Evolutionary conservation across 1,140 invertebrate genomes (phyloP).

Genomic region (Zaprionus capensis): DNA sequence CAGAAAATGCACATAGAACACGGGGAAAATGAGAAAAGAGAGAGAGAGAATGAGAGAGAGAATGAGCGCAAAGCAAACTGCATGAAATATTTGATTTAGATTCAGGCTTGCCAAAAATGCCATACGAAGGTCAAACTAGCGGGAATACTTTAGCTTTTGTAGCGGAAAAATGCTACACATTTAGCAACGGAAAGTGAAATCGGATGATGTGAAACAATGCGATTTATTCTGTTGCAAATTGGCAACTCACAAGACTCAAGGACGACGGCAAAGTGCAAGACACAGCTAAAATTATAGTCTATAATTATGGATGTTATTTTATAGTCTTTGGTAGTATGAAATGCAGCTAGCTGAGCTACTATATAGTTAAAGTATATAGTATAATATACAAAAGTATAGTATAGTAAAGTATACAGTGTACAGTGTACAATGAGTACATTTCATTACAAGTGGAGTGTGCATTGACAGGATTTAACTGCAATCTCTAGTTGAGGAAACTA

Average conservation of each 20-base stretch:
- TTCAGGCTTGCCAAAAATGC: neutral
- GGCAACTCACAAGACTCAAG: neutral
- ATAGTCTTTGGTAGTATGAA: too few species aligned
- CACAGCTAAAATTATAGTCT: too few species aligned
- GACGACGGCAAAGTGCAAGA: too few species aligned
- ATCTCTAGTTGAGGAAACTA: neutral
- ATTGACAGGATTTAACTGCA: neutral
- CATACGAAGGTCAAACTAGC: slow-evolving; percentile 14
- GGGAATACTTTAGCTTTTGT: slow-evolving; percentile 11
- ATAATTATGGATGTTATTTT: too few species aligned
- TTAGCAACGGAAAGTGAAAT: neutral
- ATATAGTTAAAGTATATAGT: too few species aligned
- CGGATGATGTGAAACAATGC: neutral
- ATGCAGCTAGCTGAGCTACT: too few species aligned
- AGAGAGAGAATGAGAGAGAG: neutral
- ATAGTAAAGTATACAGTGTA: too few species aligned
- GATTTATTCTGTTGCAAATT: neutral
- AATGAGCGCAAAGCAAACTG: slow-evolving; percentile 4
- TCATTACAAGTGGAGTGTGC: too few species aligned
- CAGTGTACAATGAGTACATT: too few species aligned
- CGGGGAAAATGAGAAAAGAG: neutral
- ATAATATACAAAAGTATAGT: too few species aligned
- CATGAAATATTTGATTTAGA: slow-evolving; percentile 35
- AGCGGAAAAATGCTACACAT: neutral
- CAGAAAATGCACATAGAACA: slow-evolving; percentile 32